Base-by-base conservation (phyloP, 2,797 vertebrate genomes). In the Channa striata region DNA sequence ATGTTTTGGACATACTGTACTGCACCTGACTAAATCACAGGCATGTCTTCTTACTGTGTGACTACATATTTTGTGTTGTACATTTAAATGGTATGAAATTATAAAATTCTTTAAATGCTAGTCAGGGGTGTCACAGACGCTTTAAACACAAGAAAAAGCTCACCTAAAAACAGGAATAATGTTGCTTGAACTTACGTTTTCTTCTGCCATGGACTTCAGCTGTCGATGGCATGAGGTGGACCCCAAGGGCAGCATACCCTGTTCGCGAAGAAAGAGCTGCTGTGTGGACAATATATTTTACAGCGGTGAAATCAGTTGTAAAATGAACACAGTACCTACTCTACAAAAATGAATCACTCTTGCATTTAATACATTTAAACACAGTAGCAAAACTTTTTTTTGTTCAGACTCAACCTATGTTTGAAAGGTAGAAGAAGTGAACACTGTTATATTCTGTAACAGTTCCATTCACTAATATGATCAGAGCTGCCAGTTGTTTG, bases 181-280 rank as follows among this genome's bases (percentile, higher is more conserved):
- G 25, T 30, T 47, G 25, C 19, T 40, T 52, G 6, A 71, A 42
- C 13, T 2, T 54, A 3, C 43, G 0, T 47, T 48, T 42, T 54
- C 14, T 36, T 40, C 19, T 50, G 61, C 30, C 0, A 36, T 17
- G 10, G 51, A 65, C 62, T 13, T 70, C 61, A 80, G 54, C 67
- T 78, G 67, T 48, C 0, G 8, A 61, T 67, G 71, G 57, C 54
- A n/a, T n/a, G n/a, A n/a, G n/a, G n/a, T n/a, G n/a, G n/a, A n/a
- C n/a, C n/a, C n/a, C n/a, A n/a, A 49, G 67, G 68, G 73, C 76
- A 73, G 71, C 51, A 81, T 51, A 68, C 30, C 7, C 72, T 67
- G 33, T 40, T 20, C 59, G 39, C 39, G 11, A 59, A 33, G 49
- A 20, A 20, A 19, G 40, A 52, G 57, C 51, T 47, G 36, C 47